These are phyloP conservation scores for Linnaemya vulpina DNA, from an alignment of 2,888 invertebrate species.

Conservation along the genomic window DNA sequence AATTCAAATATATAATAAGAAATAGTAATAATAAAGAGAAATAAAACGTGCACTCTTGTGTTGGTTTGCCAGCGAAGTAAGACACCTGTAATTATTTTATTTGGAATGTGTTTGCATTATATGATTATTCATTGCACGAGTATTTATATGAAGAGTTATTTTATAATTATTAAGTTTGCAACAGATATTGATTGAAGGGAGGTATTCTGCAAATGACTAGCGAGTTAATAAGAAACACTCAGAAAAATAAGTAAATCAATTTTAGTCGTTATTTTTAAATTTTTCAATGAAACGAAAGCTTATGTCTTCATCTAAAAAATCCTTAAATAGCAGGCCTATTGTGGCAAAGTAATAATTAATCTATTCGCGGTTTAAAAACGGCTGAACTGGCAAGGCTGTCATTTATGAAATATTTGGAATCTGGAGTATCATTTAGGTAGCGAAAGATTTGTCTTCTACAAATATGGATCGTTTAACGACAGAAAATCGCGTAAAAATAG, in stretches of 20 bases:
- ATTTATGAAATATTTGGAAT: too few species aligned
- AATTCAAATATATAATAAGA: not conserved
- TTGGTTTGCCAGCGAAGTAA: not conserved
- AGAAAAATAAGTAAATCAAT: not conserved
- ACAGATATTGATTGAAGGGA: not conserved
- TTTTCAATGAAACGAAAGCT: too few species aligned
- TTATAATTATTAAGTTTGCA: constrained; percentile 10
- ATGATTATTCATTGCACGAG: constrained; percentile 13
- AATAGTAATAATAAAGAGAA: not conserved
- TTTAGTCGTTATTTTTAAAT: too few species aligned
- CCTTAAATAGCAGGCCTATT: too few species aligned
- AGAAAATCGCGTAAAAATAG: too few species aligned
- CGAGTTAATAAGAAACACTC: not conserved
- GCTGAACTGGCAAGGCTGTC: too few species aligned
- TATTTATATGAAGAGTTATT: constrained; percentile 3
- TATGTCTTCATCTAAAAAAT: too few species aligned
- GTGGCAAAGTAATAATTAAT: too few species aligned
- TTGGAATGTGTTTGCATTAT: constrained; percentile 18
- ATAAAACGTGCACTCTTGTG: not conserved
- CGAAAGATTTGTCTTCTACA: too few species aligned
- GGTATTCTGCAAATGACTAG: not conserved
- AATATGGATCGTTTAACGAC: too few species aligned
- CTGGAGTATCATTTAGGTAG: too few species aligned
- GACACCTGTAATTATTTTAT: constrained; percentile 55
- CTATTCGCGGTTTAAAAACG: too few species aligned